phyloP scores from a whole-genome alignment of 2,888 invertebrate genomes.

The Cyclophora albipunctata region DNA sequence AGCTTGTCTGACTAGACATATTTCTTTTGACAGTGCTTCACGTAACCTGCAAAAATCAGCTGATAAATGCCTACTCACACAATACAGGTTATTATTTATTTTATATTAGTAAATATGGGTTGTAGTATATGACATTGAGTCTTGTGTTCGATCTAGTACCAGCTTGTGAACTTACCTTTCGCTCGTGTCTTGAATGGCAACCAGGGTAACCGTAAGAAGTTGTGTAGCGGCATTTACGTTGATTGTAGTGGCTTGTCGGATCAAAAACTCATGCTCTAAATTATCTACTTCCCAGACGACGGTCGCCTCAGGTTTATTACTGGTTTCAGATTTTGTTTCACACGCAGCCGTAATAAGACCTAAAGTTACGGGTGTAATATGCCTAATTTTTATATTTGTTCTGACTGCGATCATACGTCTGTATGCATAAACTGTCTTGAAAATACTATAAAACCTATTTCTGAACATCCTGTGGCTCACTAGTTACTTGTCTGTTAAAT shows the following conservation, averaged over 20 bases:
- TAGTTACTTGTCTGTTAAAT: too few species aligned
- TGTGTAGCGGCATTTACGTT: conserved; percentile 73
- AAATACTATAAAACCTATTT: too few species aligned
- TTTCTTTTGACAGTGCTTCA: conserved; percentile 56
- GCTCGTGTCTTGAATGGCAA: conserved; percentile 72
- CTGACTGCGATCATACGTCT: conserved; percentile 27
- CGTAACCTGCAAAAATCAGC: conserved; percentile 40
- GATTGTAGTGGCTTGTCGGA: conserved; percentile 70
- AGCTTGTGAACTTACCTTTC: conserved; percentile 44
- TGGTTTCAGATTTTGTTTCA: conserved; percentile 26
- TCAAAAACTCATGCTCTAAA: conserved; percentile 69
- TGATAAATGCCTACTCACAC: too few species aligned
- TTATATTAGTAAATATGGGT: too few species aligned
- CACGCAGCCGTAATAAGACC: conserved; percentile 47
- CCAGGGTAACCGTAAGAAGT: conserved; percentile 67
- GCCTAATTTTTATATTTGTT: conserved; percentile 25
- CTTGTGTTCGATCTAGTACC: too few species aligned
- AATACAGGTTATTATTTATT: too few species aligned
- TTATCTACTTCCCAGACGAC: conserved; percentile 35
- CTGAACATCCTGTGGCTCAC: too few species aligned
- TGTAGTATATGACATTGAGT: too few species aligned
- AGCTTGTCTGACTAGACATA: conserved; percentile 60
- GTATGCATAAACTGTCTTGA: conserved; percentile 9
- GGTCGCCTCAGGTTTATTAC: conserved; percentile 8
- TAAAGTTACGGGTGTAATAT: conserved; percentile 40